Percentiles rank a stretch among this genome's conserved stretches.
Evolutionary conservation across 1,140 invertebrate genomes (phyloP).

Genomic region (Mylabris phalerata): DNA sequence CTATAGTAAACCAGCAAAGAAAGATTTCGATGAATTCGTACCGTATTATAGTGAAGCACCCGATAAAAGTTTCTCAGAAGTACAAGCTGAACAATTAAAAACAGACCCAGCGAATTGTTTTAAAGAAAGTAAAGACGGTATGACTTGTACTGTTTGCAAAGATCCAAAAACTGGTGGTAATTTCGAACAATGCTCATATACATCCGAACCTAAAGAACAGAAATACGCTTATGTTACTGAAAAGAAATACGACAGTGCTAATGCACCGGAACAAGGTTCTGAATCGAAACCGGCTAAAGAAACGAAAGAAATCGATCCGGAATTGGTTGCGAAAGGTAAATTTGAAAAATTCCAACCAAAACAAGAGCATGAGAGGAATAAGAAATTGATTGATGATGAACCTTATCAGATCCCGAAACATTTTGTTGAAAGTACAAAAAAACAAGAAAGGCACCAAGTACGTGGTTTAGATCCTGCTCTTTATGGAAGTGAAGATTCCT

Average conservation of each 20-base stretch:
- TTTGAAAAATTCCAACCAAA: not conserved
- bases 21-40: conserved; percentile 26
- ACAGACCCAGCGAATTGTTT: conserved; percentile 55
- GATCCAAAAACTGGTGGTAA: conserved; percentile 60
- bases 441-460: not conserved
- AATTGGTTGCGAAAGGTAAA: not conserved
- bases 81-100: conserved; percentile 50
- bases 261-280: conserved; percentile 22
- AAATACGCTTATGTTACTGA: conserved; percentile 60
- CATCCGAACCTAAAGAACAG: conserved; percentile 59
- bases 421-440: conserved; percentile 8
- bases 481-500: conserved; percentile 2
- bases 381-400: conserved; percentile 13
- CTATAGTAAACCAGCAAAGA: conserved; percentile 27
- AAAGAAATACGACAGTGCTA: conserved; percentile 49
- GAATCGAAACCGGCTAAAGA: conserved; percentile 14
- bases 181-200: conserved; percentile 64
- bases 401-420: conserved; percentile 17
- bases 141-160: conserved; percentile 60
- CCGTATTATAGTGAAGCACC: conserved; percentile 21
- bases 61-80: conserved; percentile 45
- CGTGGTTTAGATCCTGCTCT: conserved; percentile 6
- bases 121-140: conserved; percentile 53
- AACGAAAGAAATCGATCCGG: conserved; percentile 1
- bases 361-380: not conserved